Base-by-base conservation (phyloP, 2,888 invertebrate genomes). In the Drosophila lutescens region DNA sequence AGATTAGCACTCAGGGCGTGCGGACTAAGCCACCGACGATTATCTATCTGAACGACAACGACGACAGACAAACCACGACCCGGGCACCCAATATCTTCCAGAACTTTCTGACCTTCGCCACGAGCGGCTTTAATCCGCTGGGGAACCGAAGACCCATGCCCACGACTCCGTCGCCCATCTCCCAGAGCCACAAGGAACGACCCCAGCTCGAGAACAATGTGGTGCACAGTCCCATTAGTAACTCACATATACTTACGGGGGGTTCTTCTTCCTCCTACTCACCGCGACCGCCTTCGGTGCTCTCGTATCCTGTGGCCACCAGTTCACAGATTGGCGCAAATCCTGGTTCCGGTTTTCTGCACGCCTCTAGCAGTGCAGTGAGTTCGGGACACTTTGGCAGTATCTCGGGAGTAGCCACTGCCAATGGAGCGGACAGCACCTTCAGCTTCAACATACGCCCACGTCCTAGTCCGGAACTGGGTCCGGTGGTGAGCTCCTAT, bases 1-100 rank as follows among this genome's bases (percentile, higher is more conserved):
- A 79, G 47, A 26, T 65, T 4, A 47, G 77, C 13, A 5, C 71
- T 34, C 84, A 78, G 41, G 36, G 66, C n/a, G 74, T 79, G 53
- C 79, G 82, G 30, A 91, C 92, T 0, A 91, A 89, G 66, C 92
- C 91, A 17, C 92, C 92, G 36, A 92, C 91, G 0, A 84, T 92
- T 4, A 92, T 92, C 32, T 92, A 91, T 70, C 62, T 92, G 3
- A 81, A 89, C 65, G 91, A 92, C 68, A 86, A 79, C 38, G 90
- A 91, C 34, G 88, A 90, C 74, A 57, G 71, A 36, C 80, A 71
- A 23, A 80, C 84, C 0, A 86, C 90, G 1, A 86, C 90, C 4
- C 75, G 82, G 26, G 53, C 76, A 2, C 91, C 92, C 2, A 88
- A 89, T 46, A 78, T 91, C 12, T 82, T 92, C 26, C 92, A 92